Conservation (phyloP, 2,797 vertebrate species). For the Phalanger gymnotis region DNA sequence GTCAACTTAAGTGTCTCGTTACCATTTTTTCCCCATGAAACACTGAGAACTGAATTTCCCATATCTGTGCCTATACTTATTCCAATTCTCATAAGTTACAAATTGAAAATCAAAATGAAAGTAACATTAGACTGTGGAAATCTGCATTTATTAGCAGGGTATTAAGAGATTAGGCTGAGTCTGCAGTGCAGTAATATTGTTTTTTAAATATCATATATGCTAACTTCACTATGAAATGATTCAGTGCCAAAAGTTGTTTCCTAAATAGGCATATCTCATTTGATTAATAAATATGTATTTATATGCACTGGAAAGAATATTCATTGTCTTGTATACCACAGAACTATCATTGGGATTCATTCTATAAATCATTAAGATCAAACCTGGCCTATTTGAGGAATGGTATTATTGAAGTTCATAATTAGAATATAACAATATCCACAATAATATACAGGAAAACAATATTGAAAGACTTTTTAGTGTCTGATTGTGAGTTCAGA, state of each 20-base stretch:
- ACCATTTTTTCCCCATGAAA: constrained; percentile 1
- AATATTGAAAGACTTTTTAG: neutral
- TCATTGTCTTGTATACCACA: neutral
- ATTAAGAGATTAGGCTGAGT: neutral
- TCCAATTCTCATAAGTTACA: neutral
- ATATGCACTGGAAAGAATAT: neutral
- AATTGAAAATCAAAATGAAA: neutral
- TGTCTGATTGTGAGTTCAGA: neutral
- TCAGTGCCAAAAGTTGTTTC: neutral
- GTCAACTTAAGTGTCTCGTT: constrained; percentile 26
- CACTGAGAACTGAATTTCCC: constrained; percentile 28
- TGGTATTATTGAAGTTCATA: neutral
- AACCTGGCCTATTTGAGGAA: neutral
- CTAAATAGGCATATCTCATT: neutral
- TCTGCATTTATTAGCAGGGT: neutral
- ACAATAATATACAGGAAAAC: neutral
- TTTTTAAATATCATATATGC: neutral
- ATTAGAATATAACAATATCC: neutral
- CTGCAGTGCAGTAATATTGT: neutral
- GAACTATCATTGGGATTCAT: neutral
- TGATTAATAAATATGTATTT: neutral
- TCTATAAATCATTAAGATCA: neutral
- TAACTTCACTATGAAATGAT: neutral
- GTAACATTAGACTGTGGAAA: neutral
- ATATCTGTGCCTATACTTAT: neutral